Base-by-base conservation (phyloP, 2,113 vertebrate genomes). In the Carassius carassius region DNA sequence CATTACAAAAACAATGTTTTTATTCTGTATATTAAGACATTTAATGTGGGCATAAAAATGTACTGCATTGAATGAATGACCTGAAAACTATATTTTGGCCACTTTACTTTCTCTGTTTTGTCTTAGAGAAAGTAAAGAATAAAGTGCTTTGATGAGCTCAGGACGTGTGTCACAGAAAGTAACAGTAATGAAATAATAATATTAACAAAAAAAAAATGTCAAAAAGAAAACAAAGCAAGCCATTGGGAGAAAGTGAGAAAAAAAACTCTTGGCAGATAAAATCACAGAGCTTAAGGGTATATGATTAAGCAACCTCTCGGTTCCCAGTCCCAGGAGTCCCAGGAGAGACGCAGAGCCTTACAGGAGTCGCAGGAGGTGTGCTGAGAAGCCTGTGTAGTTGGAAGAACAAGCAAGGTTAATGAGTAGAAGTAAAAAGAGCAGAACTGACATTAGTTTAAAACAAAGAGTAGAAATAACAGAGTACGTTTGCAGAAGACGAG, bases 401-500 rank as follows among this genome's bases (percentile, higher is more conserved):
- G 92, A 93, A 93, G 93, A 95, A 94, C 93, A 93, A 92, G 92
- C 91, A 91, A 94, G 92, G 93, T 94, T 94, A 95, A 95, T 94
- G 94, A 95, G 92, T 89, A 88, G 86, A 90, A 93, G 92, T 88
- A 92, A 91, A 93, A 92, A 89, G 92, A 93, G 92, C 92, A 90
- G 85, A 90, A 90, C 92, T 93, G 91, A 94, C 92, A 91, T 85
- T 84, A 80, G 83, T 87, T 87, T 90, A 91, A 89, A 90, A 92
- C 78, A 81, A 56, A 78, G 77, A 63, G 29, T 54, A 69, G 78
- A 67, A 67, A 90, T 88, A 85, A 91, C 84, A 91, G 89, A 88
- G 82, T 83, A 75, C 89, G 83, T 85, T 87, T 83, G 60, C 82
- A 75, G 60, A 76, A 86, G 89, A 76, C 47, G 81, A 83, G 44